A percentile compares a stretch with the other conserved stretches of the same genome.
phyloP scores from a whole-genome alignment of 2,888 invertebrate genomes.

The Pseudanteris insignis region DNA sequence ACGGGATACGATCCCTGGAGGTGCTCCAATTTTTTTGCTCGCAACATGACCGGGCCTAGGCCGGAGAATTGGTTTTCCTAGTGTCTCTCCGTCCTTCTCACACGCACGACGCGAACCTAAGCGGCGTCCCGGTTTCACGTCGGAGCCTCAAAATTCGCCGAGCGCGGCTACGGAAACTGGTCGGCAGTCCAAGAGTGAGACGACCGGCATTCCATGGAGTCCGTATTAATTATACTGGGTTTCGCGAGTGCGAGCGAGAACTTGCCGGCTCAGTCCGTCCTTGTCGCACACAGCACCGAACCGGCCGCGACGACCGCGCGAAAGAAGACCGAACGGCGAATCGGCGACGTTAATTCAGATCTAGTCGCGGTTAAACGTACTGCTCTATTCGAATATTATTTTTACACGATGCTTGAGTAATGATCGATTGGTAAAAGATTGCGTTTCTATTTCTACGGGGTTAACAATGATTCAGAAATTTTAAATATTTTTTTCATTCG shows the following conservation, averaged over 20 bases:
- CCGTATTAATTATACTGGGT: slow-evolving; percentile 65
- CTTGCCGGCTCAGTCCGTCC: slow-evolving; percentile 9
- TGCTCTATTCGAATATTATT: slow-evolving; percentile 34
- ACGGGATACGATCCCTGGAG: slow-evolving; percentile 38
- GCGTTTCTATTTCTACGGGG: too few relatives aligned
- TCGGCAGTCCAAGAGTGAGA: slow-evolving; percentile 57
- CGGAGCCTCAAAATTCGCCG: slow-evolving; percentile 39
- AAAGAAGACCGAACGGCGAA: slow-evolving; percentile 23
- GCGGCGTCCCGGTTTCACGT: slow-evolving; percentile 10
- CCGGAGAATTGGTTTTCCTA: slow-evolving; percentile 44
- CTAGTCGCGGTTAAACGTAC: slow-evolving; percentile 25
- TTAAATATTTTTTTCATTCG: too few relatives aligned
- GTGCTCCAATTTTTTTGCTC: slow-evolving; percentile 46
- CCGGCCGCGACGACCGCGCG: slow-evolving; percentile 20
- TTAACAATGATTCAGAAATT: too few relatives aligned
- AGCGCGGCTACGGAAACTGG: slow-evolving; percentile 57
- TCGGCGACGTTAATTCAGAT: slow-evolving; percentile 43
- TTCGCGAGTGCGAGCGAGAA: slow-evolving; percentile 51
- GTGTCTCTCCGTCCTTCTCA: slow-evolving; percentile 17
- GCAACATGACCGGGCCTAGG: slow-evolving; percentile 36
- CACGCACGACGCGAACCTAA: too few relatives aligned
- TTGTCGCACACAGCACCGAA: slow-evolving; percentile 21
- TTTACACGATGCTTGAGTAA: slow-evolving; percentile 34
- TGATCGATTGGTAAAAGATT: slow-evolving; percentile 24
- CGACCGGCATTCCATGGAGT: slow-evolving; percentile 65